Conservation (phyloP, 2,888 invertebrate species). For the Drosophila demipolita region DNA sequence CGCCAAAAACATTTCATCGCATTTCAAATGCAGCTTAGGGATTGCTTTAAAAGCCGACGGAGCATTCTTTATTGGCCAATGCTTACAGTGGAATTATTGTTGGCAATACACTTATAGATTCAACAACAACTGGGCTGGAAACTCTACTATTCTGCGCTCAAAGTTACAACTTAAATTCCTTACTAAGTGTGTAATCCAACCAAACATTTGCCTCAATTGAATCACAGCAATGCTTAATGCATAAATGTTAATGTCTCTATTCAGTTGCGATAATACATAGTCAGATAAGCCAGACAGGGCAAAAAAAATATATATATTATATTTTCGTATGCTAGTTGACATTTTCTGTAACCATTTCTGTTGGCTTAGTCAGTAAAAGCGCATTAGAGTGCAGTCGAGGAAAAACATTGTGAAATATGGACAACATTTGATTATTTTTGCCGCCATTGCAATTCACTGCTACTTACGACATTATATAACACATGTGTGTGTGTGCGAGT, state of each 20-base stretch:
- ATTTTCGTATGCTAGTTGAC: conserved; percentile 2
- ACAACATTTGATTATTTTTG: conserved; percentile 64
- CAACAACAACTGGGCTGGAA: background rate
- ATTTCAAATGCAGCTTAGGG: conserved; percentile 56
- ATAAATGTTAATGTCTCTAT: background rate
- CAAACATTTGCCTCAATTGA: background rate
- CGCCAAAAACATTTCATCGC: conserved; percentile 14
- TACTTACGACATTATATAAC: background rate
- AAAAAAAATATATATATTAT: background rate
- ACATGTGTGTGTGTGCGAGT: background rate
- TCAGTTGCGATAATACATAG: background rate
- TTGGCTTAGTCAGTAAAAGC: conserved; percentile 30
- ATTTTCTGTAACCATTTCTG: conserved; percentile 15
- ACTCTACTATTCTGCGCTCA: background rate
- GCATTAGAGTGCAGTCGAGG: conserved; percentile 31
- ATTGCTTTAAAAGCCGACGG: conserved; percentile 42
- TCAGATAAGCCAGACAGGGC: background rate
- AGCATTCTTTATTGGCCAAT: conserved; percentile 61
- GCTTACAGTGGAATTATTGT: conserved; percentile 40
- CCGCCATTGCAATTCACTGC: conserved; percentile 13
- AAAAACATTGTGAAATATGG: conserved; percentile 48
- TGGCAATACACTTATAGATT: conserved; percentile 29
- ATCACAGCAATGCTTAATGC: background rate
- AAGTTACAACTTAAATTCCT: background rate
- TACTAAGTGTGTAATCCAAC: background rate